phyloP scores from a whole-genome alignment of 2,113 vertebrate genomes.

The Cyprinodon tularosa region DNA sequence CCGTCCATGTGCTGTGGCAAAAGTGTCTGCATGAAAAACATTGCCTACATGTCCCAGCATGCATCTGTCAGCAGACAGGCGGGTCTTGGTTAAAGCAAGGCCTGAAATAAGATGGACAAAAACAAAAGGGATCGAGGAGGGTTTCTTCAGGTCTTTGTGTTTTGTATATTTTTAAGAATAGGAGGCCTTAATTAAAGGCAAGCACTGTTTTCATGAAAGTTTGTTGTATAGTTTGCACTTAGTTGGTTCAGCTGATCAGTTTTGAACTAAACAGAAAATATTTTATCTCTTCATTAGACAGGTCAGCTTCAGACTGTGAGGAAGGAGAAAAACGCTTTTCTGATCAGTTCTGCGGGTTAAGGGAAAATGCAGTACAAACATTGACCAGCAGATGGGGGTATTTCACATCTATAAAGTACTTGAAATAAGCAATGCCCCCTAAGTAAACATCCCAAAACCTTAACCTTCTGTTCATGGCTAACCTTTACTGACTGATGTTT shows the following conservation, averaged over 20 bases:
- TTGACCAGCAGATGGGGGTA: constrained; percentile 22
- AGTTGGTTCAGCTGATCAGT: constrained; percentile 13
- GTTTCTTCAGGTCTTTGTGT: constrained; percentile 38
- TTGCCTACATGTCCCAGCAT: constrained; percentile 65
- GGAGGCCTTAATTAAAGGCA: constrained; percentile 59
- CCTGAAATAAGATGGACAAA: constrained; percentile 22
- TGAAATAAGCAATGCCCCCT: constrained; percentile 3
- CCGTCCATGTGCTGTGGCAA: constrained; percentile 21
- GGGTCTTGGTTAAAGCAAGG: constrained; percentile 13
- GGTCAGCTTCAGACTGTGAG: constrained; percentile 7
- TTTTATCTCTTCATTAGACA: not conserved
- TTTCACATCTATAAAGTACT: not conserved
- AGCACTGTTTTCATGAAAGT: constrained; percentile 40
- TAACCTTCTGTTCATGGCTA: constrained; percentile 42
- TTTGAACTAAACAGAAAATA: not conserved
- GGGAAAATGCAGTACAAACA: constrained; percentile 14
- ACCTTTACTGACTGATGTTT: constrained; percentile 38
- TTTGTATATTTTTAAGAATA: constrained; percentile 22
- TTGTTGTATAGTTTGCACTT: constrained; percentile 43
- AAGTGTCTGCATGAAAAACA: constrained; percentile 39
- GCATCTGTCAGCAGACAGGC: constrained; percentile 45
- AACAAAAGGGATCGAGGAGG: not conserved
- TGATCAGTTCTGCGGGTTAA: constrained; percentile 6
- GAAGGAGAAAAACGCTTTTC: constrained; percentile 22
- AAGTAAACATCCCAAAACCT: not conserved